Evolutionary conservation across 2,113 vertebrate species (phyloP), one percentile per base, ranked within the genome.

Genomic region (Cyphomyrus plagiostoma): DNA sequence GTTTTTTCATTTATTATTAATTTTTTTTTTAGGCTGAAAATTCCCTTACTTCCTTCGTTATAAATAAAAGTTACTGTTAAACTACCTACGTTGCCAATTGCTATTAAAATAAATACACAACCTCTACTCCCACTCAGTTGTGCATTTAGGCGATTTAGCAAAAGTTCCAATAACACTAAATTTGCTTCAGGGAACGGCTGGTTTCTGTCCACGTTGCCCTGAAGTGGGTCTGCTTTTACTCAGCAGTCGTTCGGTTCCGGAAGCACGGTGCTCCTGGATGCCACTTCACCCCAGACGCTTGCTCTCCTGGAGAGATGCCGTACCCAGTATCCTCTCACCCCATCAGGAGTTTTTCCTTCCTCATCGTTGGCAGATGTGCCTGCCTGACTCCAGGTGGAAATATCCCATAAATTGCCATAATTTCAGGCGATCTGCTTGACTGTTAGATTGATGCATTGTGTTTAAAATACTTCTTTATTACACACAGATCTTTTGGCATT

Each of bases 141-240:
- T 35, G 49, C 49, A 30, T 35, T 86, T 30, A 86, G 49, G 85
- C 35, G 48, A 52, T 86, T 52, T 86, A 86, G 48, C 85, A 35
- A 30, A 30, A 30, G 48, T 52, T 86, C 49, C 85, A 87, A 30
- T 87, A 87, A 53, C 85, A 53, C 50, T 87, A 87, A 35, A 84
- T 48, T n/a, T 87, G 49, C n/a, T 86, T 86, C 45, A 50, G 11
- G 49, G 85, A n/a, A 87, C 7, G 23, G 3, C 30, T 19, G n/a
- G 82, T 84, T 53, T 87, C 11, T 56, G 15, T 84, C 82, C 19
- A 48, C 5, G 15, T 87, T 53, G 85, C 85, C 50, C 26, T 87
- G 50, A 30, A 53, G 26, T 48, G 46, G 48, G 50, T 35, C 49
- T 87, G 85, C 13, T 52, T 87, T 86, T 52, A 86, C 48, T 86